Base-by-base conservation (phyloP, 1,140 invertebrate species). In the Branchinecta lynchi region DNA sequence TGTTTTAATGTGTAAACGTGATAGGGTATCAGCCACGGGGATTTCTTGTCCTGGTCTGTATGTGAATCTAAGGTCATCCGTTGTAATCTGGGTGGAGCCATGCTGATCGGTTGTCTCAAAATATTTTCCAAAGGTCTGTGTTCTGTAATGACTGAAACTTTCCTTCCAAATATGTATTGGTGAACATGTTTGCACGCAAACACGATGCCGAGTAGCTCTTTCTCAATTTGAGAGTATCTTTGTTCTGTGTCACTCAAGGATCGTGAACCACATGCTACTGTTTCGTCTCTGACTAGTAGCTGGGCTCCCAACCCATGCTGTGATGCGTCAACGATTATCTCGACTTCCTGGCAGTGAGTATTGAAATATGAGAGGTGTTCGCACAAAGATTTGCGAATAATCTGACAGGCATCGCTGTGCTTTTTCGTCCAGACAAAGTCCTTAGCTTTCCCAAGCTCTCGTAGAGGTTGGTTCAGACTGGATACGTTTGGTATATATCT, bases 81-180 rank as follows among this genome's bases (percentile, higher is more conserved):
- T 51, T 51, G 46, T 51, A 51, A n/a, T 51, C 46, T 51, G n/a
- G 46, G 46, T 51, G 46, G 46, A 9, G 46, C 46, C 46, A 9
- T 9, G n/a, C 46, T 51, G 46, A 51, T 51, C n/a, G 46, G 46
- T n/a, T 51, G 9, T n/a, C n/a, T 70, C 68, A 77, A 76, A 43
- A 77, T 68, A 3, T 74, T 74, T 21, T 77, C 45, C 12, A 83
- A 70, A 0, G 80, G 79, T 60, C 80, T 78, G 71, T 82, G 79
- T 73, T 82, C 81, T 3, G 79, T 80, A 15, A 43, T 43, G 10
- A 71, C 70, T 5, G 66, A 68, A 5, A 71, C 45, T 8, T n/a
- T 45, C 21, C 60, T 68, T 21, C 60, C 69, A 65, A 69, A 43
- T n/a, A 71, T 17, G 44, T 71, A 71, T 8, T 45, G 45, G 21